Percentiles rank a stretch among this genome's conserved stretches.
Evolutionary conservation across 2,797 vertebrate genomes (phyloP).

Genomic region (Mormyrus proboscirostris): DNA sequence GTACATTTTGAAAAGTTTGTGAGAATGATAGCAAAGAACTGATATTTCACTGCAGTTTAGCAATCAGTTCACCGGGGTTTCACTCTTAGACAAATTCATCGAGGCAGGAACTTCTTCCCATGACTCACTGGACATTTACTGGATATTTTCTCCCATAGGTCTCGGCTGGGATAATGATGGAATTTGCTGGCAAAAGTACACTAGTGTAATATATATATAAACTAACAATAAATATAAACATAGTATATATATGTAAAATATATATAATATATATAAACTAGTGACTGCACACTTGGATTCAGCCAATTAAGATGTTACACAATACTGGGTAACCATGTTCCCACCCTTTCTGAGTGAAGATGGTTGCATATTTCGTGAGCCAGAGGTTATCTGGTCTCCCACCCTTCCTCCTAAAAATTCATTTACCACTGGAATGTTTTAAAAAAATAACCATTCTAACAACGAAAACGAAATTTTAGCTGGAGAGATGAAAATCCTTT

Average conservation of each 20-base stretch:
- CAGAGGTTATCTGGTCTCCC: not conserved
- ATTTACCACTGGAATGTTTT: not conserved
- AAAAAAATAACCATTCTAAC: not conserved
- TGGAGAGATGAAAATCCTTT: not conserved
- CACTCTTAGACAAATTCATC: not conserved
- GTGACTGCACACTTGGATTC: not conserved
- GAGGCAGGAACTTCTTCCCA: conserved; percentile 7
- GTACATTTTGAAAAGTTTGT: not conserved
- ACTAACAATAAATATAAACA: too few species aligned
- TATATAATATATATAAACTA: not conserved
- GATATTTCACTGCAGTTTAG: not conserved
- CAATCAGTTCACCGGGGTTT: not conserved
- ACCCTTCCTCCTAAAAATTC: not conserved
- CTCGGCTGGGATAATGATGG: conserved; percentile 30
- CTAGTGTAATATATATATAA: too few species aligned
- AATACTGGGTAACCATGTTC: not conserved
- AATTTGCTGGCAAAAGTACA: conserved; percentile 27
- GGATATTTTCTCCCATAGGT: conserved; percentile 28
- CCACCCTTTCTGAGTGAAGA: not conserved
- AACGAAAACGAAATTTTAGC: not conserved
- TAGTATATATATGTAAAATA: too few species aligned
- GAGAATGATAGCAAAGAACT: not conserved
- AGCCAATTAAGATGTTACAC: not conserved
- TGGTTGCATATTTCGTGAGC: not conserved
- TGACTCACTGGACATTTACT: conserved; percentile 11